These are phyloP conservation scores for Napeogenes inachia DNA, from an alignment of 2,888 invertebrate species.

Conservation along the genomic window DNA sequence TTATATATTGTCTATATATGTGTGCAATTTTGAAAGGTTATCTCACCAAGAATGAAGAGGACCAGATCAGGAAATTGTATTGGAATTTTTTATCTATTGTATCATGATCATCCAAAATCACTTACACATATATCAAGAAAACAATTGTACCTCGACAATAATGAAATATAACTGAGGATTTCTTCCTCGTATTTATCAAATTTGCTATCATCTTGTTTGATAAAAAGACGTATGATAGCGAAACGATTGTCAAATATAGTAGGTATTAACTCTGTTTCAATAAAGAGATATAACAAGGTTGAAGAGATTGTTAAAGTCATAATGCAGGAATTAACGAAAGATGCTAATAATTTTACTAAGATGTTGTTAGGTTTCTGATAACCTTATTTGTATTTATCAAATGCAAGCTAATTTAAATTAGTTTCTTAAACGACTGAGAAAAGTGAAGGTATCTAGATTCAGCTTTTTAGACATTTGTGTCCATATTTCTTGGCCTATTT, in stretches of 20 bases:
- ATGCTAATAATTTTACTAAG: no score
- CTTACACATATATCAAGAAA: slow-evolving; percentile 3
- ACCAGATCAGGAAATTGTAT: slow-evolving; percentile 8
- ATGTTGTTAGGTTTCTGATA: no score
- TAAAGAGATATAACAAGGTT: background rate
- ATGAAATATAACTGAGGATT: slow-evolving; percentile 42
- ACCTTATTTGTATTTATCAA: no score
- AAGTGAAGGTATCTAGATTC: no score
- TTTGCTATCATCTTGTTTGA: slow-evolving; percentile 34
- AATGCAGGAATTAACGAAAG: no score
- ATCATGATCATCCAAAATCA: slow-evolving; percentile 16
- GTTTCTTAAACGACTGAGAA: no score
- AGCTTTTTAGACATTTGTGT: no score
- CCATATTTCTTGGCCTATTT: no score
- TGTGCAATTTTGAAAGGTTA: slow-evolving; percentile 1
- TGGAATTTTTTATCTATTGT: slow-evolving; percentile 17
- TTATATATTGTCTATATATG: slow-evolving; percentile 2
- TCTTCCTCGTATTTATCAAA: slow-evolving; percentile 45
- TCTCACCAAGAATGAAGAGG: slow-evolving; percentile 20
- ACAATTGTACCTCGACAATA: slow-evolving; percentile 13
- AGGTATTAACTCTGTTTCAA: background rate
- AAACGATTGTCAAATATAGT: slow-evolving; percentile 17
- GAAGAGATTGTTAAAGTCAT: no score
- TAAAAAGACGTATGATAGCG: slow-evolving; percentile 28
- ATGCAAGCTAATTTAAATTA: no score